phyloP scores from a whole-genome alignment of 2,113 vertebrate species.

The Misgurnus anguillicaudatus region DNA sequence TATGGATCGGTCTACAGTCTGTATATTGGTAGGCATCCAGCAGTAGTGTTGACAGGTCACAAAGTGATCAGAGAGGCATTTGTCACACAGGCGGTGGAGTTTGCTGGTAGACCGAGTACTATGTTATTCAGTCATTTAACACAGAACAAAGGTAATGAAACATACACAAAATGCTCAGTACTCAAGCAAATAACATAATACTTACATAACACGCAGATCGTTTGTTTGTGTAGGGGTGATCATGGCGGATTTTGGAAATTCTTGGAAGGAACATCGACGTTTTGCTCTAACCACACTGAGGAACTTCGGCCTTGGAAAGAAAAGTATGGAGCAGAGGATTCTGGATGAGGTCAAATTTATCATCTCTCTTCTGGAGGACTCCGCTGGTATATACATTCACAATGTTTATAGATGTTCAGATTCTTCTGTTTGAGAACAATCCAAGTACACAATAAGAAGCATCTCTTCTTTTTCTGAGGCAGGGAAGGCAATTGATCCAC shows the following conservation, averaged over 20 bases:
- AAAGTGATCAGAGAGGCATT: constrained; percentile 52
- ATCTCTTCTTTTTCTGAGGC: background rate
- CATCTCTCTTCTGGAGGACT: constrained; percentile 6
- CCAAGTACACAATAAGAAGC: background rate
- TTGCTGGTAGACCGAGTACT: constrained; percentile 34
- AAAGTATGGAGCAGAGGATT: constrained; percentile 71
- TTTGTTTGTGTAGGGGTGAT: background rate
- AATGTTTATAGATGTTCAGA: background rate
- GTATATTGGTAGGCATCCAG: constrained; percentile 42
- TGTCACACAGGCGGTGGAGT: constrained; percentile 36
- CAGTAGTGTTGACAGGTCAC: constrained; percentile 48
- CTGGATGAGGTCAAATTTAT: constrained; percentile 61
- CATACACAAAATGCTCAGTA: background rate
- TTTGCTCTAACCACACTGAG: constrained; percentile 69
- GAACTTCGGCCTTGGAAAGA: constrained; percentile 77
- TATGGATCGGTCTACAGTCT: constrained; percentile 45
- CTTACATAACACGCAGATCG: background rate
- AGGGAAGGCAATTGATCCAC: constrained; percentile 36
- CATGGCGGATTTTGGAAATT: constrained; percentile 36
- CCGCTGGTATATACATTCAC: constrained; percentile 22
- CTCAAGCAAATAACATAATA: background rate
- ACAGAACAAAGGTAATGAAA: constrained; percentile 20
- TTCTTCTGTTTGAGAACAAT: background rate
- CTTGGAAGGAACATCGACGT: constrained; percentile 70
- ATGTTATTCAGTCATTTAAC: constrained; percentile 31